Evolutionary conservation across 64 coral and sea anemone species (phyloP), one percentile per base, ranked within the genome.

Genomic region (Stichodactyla helianthus): DNA sequence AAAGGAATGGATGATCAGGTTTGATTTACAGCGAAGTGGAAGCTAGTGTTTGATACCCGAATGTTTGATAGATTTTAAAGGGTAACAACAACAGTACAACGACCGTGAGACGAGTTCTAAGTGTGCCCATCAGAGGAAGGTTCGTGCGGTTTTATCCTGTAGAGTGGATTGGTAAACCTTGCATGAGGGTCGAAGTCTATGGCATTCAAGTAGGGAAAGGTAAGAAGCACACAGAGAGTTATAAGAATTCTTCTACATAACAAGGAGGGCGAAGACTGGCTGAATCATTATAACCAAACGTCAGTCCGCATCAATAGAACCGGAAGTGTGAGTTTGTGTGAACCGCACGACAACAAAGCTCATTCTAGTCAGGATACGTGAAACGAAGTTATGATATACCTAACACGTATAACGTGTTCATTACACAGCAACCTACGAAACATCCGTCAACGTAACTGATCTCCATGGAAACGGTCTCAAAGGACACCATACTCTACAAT

Each of bases 151-250:
- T 92, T 87, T 51, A 74, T 51, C 85, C 85, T 20, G 79, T 70
- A 50, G 54, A 82, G 71, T 92, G 85, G 84, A 70, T 50, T 58
- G 79, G 53, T 17, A 85, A 62, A 63, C 90, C 90, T 50, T 87
- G 84, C 62, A 92, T 92, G 90, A 85, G 90, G 18, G 90, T 92
- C 16, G 90, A 92, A 63, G 77, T 92, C 19, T 92, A 92, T 76
- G 90, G 90, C 28, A 50, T 70, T 64, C 85, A 82, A 54, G 51
- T 51, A 2, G 79, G 85, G 54, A 87, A 92, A 60, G 83, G 83
- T 84, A n/a, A 62, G 83, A 9, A 23, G 10, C 4, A 11, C 55
- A 44, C 35, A 44, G 2, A 44, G 35, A 44, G 35, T 44, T 44
- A 3, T 44, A 44, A 44, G 35, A 44, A 44, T 44, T 0, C 0